Evolutionary conservation across 2,797 vertebrate species (phyloP).

Genomic region (Thamnophis elegans): DNA sequence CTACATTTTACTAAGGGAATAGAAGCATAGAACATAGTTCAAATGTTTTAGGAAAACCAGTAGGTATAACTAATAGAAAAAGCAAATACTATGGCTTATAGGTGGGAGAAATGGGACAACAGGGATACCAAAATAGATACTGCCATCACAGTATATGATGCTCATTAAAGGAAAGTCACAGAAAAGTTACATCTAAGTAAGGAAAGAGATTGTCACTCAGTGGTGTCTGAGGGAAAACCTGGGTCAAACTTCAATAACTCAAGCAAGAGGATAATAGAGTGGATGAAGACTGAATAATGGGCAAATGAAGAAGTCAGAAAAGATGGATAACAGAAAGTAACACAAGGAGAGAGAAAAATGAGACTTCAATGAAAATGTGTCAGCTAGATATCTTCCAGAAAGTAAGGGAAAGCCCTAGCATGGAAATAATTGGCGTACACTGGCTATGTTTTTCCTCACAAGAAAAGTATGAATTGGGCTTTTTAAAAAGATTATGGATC

Average conservation of each 20-base stretch:
- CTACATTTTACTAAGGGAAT: neutral
- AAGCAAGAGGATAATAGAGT: neutral
- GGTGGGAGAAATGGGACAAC: neutral
- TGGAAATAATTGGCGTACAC: neutral
- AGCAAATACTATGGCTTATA: neutral
- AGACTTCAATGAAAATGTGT: neutral
- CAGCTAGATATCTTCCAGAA: neutral
- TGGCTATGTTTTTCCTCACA: neutral
- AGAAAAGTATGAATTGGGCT: neutral
- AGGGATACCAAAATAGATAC: neutral
- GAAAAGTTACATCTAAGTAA: neutral
- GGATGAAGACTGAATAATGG: neutral
- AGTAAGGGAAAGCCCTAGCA: neutral
- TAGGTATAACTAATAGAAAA: neutral
- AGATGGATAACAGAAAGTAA: neutral
- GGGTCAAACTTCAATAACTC: neutral
- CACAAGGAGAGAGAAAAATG: neutral
- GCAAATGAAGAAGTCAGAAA: slow-evolving; percentile 12
- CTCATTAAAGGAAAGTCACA: slow-evolving; percentile 8
- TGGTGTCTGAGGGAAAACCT: neutral
- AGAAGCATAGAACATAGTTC: neutral
- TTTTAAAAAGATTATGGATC: neutral
- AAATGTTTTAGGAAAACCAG: neutral
- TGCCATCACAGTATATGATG: neutral
- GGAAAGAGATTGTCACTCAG: neutral